Evolutionary conservation across 2,113 vertebrate genomes (phyloP).

Genomic region (Tychaedon coryphoeus): DNA sequence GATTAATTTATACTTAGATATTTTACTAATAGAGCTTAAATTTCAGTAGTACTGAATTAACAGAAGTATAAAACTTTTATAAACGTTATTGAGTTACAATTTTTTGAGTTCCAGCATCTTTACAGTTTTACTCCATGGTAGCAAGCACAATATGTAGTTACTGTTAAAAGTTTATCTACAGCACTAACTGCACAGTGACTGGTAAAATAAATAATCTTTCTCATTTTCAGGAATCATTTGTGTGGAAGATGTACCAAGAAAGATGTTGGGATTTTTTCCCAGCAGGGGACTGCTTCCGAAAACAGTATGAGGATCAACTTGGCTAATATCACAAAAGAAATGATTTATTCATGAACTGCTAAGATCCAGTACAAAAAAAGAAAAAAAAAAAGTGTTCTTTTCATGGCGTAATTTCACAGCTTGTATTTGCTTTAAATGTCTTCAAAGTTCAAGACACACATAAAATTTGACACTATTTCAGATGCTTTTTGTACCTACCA

Average conservation of each 20-base stretch:
- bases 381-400: neutral
- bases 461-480: neutral
- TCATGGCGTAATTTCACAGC: slow-evolving; percentile 12
- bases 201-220: neutral
- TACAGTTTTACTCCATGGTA: neutral
- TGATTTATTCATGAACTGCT: neutral
- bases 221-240: slow-evolving; percentile 90
- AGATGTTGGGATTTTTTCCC: slow-evolving; percentile 99
- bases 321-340: slow-evolving; percentile 70
- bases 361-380: neutral
- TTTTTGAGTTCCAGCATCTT: neutral
- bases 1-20: neutral
- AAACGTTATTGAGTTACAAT: neutral
- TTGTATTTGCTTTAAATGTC: slow-evolving; percentile 47
- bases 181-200: neutral
- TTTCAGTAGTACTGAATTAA: neutral
- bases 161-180: neutral
- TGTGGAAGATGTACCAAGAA: slow-evolving; percentile 99
- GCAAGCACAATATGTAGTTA: neutral
- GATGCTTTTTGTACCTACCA: slow-evolving; percentile 36
- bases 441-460: slow-evolving; percentile 15
- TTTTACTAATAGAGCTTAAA: neutral
- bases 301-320: slow-evolving; percentile 97
- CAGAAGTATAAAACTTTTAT: neutral
- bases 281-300: slow-evolving; percentile 97